These are phyloP conservation scores for Sphinx pinastri DNA, from an alignment of 2,888 invertebrate species.

Conservation along the genomic window DNA sequence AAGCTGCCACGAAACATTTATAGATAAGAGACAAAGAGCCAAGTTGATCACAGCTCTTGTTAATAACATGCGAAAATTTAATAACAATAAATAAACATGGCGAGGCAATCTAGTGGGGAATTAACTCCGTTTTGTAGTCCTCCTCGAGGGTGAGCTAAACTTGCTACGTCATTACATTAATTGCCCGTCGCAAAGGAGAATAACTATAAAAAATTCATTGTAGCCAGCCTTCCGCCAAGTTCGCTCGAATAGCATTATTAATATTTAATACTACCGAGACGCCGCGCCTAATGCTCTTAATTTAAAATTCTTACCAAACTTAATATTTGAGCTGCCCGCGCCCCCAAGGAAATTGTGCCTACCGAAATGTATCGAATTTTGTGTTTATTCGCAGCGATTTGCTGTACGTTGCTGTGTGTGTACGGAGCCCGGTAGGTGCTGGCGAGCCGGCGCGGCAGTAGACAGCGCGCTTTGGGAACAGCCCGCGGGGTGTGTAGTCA, in stretches of 20 bases:
- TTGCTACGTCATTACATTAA: constrained; percentile 75
- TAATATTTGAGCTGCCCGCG: constrained; percentile 74
- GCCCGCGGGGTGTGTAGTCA: constrained; percentile 55
- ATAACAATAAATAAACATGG: not conserved
- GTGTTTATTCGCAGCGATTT: constrained; percentile 66
- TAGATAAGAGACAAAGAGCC: too few species aligned
- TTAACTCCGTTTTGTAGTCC: constrained; percentile 55
- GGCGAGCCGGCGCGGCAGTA: constrained; percentile 56
- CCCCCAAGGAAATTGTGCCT: constrained; percentile 59
- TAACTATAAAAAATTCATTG: constrained; percentile 80
- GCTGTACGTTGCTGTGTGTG: constrained; percentile 59
- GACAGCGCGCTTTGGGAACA: constrained; percentile 56
- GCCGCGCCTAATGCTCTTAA: constrained; percentile 73
- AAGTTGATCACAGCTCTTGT: not conserved
- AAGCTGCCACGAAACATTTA: too few species aligned
- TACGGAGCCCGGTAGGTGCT: constrained; percentile 36
- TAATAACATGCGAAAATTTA: not conserved
- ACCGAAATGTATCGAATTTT: constrained; percentile 51
- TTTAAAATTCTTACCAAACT: constrained; percentile 81
- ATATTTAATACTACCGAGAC: constrained; percentile 76
- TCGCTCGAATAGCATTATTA: constrained; percentile 72
- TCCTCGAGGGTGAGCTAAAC: constrained; percentile 55
- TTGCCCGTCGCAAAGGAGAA: constrained; percentile 68
- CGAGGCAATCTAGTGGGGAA: constrained; percentile 48
- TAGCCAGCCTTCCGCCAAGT: constrained; percentile 64